These are phyloP conservation scores for Pseudachorutes palmiensis DNA, from an alignment of 1,140 invertebrate species.

Conservation along the genomic window DNA sequence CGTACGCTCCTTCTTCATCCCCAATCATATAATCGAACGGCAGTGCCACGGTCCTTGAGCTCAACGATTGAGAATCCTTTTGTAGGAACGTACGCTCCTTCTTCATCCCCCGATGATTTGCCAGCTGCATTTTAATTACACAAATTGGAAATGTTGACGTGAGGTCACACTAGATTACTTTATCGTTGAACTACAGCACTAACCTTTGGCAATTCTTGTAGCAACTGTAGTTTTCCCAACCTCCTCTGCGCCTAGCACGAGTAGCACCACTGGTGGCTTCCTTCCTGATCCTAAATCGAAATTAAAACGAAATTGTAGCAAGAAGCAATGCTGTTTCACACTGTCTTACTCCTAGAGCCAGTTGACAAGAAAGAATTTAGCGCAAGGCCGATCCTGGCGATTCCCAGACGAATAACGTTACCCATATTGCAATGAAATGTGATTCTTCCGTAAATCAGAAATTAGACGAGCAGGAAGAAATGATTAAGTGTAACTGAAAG, in stretches of 20 bases:
- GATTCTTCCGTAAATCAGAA: background rate
- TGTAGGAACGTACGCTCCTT: background rate
- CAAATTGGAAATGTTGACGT: background rate
- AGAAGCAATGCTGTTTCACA: background rate
- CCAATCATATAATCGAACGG: background rate
- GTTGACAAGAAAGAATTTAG: background rate
- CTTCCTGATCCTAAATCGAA: background rate
- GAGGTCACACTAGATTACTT: background rate
- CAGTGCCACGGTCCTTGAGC: background rate
- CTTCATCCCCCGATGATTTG: background rate
- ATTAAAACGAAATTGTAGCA: background rate
- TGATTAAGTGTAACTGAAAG: background rate
- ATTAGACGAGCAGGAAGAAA: background rate
- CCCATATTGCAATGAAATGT: background rate
- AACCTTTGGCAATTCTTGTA: background rate
- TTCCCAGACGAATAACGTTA: constrained; percentile 2
- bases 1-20: background rate
- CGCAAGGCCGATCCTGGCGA: background rate
- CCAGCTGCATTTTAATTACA: background rate
- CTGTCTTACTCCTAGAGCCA: background rate
- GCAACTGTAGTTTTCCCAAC: background rate
- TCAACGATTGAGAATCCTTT: background rate
- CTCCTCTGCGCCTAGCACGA: background rate
- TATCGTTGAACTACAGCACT: background rate
- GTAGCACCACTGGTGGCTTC: constrained; percentile 1